Base-by-base conservation (phyloP, 1,140 invertebrate genomes). In the Bilobella aurantiaca region DNA sequence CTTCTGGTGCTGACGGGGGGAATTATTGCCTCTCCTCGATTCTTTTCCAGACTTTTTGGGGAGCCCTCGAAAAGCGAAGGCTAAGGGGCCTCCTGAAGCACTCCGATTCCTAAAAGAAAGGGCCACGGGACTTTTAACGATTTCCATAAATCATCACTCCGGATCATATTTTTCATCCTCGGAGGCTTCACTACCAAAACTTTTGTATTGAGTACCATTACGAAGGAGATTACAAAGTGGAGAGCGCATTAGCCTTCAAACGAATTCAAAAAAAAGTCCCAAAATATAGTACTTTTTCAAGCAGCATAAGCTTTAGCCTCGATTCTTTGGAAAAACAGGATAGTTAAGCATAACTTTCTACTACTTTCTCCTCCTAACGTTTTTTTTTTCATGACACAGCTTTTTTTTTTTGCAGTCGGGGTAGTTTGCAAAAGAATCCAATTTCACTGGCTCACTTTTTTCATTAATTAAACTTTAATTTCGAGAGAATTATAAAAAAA, bases 11-110 rank as follows among this genome's bases (percentile, higher is more conserved):
- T 72, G 70, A 72, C 70, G 68, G 67, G 46, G 67, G 69, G 68
- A 72, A 69, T 72, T 72, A 72, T 72, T 69, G 65, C 68, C 62
- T 69, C n/a, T n/a, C n/a, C n/a, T 65, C 70, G 68, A 72, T 72
- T 67, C 66, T 65, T 69, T 42, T 53, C 23, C 21, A 23, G 23
- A 16, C 25, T 53, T 53, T 53, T 53, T n/a, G n/a, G n/a, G n/a
- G n/a, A n/a, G n/a, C n/a, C n/a, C n/a, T n/a, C n/a, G n/a, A n/a
- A n/a, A 12, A 53, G 49, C 21, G 59, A 67, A 42, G 34, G 18
- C 34, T 18, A 42, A 8, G 34, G 34, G 34, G n/a, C n/a, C n/a
- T n/a, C n/a, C n/a, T n/a, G n/a, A n/a, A n/a, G n/a, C n/a, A n/a
- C n/a, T n/a, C n/a, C n/a, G n/a, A n/a, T n/a, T 21, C 23, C n/a